Evolutionary conservation across 2,888 invertebrate genomes (phyloP).

Genomic region (Cactoblastis cactorum): DNA sequence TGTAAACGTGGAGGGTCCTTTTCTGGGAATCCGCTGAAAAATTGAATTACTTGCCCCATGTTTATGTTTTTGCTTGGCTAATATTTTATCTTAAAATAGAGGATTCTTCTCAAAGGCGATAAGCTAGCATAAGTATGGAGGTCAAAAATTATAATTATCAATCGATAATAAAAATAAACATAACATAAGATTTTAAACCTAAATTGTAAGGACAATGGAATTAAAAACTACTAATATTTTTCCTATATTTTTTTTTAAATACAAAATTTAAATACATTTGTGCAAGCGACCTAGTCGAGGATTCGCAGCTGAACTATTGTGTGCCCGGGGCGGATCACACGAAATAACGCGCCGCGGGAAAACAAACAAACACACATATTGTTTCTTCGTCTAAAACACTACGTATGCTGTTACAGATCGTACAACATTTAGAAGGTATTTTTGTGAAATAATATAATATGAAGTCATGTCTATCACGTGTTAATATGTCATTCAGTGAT

Average conservation of each 20-base stretch:
- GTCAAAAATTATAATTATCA: no score
- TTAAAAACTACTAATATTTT: no score
- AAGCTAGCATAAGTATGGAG: no score
- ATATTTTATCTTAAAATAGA: no score
- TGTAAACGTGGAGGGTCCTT: conserved; percentile 52
- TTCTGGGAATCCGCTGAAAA: conserved; percentile 45
- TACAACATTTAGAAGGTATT: background rate
- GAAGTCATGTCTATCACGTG: no score
- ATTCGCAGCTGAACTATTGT: conserved; percentile 6
- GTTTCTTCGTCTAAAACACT: conserved; percentile 32
- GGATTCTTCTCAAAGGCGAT: no score
- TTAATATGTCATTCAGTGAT: no score
- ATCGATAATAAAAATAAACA: no score
- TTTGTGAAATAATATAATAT: no score
- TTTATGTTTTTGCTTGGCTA: background rate
- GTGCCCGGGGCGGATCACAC: conserved; percentile 29
- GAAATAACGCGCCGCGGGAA: conserved; percentile 43
- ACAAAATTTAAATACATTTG: background rate
- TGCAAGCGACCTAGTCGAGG: background rate
- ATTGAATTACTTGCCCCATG: conserved; percentile 36
- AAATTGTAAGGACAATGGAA: no score
- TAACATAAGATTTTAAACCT: no score
- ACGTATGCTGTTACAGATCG: conserved; percentile 3
- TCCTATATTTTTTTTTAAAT: no score
- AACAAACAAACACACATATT: conserved; percentile 46